Percentiles rank a stretch among this genome's conserved stretches.
phyloP scores from a whole-genome alignment of 2,797 vertebrate species.

The Cuculus canorus region DNA sequence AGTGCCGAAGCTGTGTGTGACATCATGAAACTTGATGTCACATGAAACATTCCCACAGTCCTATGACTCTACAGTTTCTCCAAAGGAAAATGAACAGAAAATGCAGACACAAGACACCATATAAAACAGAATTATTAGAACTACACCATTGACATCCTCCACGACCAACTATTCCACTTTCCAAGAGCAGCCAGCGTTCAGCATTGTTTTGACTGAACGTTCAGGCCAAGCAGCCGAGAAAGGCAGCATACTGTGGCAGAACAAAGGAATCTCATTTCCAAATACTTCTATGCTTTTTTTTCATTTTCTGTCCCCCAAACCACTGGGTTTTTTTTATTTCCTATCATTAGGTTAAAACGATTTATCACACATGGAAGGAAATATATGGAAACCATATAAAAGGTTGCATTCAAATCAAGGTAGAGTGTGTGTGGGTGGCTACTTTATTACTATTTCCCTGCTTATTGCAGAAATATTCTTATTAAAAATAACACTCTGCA shows the following conservation, averaged over 20 bases:
- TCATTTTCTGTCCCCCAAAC: not conserved
- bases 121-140: not conserved
- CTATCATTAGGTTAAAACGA: not conserved
- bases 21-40: too few species aligned
- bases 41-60: not conserved
- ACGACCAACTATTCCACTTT: not conserved
- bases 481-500: not conserved
- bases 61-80: not conserved
- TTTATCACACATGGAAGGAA: not conserved
- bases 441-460: not conserved
- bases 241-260: not conserved
- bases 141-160: not conserved
- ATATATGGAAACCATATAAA: not conserved
- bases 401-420: not conserved
- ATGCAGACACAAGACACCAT: not conserved
- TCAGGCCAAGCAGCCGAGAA: not conserved
- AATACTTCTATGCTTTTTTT: not conserved
- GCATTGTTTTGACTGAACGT: not conserved
- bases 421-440: accelerated
- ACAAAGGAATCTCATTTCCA: not conserved
- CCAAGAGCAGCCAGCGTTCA: not conserved
- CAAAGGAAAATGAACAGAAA: not conserved
- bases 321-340: not conserved
- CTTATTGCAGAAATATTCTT: not conserved
- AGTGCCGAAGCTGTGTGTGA: not conserved